These are phyloP conservation scores for Artemia sinica DNA, from an alignment of 2,888 invertebrate species.

Conservation along the genomic window DNA sequence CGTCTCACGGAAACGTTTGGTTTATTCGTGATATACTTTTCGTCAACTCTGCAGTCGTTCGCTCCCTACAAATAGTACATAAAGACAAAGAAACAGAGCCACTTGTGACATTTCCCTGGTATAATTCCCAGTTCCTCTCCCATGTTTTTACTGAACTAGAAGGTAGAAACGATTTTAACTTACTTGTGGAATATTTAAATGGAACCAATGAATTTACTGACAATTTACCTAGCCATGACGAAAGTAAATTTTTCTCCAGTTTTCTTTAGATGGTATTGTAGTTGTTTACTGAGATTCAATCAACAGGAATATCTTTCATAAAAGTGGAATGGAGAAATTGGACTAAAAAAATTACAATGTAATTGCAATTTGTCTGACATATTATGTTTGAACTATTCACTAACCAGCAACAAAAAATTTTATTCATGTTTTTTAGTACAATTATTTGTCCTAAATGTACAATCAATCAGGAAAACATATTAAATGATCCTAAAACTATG, in stretches of 20 bases:
- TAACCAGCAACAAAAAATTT: too few species aligned
- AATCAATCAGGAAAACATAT: too few species aligned
- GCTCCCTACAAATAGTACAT: constrained; percentile 43
- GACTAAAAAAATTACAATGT: too few species aligned
- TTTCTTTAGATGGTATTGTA: too few species aligned
- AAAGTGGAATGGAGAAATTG: too few species aligned
- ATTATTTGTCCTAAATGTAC: too few species aligned
- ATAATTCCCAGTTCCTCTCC: constrained; percentile 44
- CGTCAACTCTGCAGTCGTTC: constrained; percentile 43
- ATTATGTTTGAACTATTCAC: too few species aligned
- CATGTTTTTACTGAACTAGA: constrained; percentile 44
- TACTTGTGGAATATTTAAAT: constrained; percentile 44
- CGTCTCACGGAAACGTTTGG: constrained; percentile 44
- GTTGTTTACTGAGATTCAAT: too few species aligned
- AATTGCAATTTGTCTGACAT: too few species aligned
- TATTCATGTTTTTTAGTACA: too few species aligned
- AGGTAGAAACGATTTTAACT: constrained; percentile 38
- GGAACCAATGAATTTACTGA: constrained; percentile 31
- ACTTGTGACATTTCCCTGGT: constrained; percentile 45
- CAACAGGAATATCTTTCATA: too few species aligned
- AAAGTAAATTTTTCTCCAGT: constrained; percentile 5
- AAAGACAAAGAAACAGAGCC: constrained; percentile 49
- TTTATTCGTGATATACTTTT: constrained; percentile 45
- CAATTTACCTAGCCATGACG: constrained; percentile 21
- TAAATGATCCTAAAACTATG: too few species aligned